Percentiles rank a stretch among this genome's conserved stretches.
Conservation (phyloP, 2,888 invertebrate genomes). For the Spisula solida region DNA sequence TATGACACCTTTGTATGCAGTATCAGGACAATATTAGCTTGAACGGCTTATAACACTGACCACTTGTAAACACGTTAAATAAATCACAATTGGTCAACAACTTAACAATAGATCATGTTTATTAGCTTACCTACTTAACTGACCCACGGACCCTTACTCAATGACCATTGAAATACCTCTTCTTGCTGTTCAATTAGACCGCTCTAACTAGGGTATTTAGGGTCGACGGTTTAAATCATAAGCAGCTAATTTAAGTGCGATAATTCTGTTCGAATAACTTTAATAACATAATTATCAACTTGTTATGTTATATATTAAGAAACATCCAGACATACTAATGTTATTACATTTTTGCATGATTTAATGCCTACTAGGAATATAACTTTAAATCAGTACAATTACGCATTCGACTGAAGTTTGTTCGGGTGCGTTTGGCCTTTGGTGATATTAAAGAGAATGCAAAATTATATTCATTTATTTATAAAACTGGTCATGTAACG, state of each 20-base stretch:
- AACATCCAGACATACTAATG: not conserved
- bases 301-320: not conserved
- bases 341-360: too few relatives aligned
- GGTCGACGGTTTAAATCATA: not conserved
- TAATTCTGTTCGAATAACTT: constrained; percentile 6
- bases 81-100: not conserved
- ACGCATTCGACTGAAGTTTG: too few relatives aligned
- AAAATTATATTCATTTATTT: too few relatives aligned
- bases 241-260: not conserved
- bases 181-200: not conserved
- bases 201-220: not conserved
- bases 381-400: too few relatives aligned
- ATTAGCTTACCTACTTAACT: constrained; percentile 30
- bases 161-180: not conserved
- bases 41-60: not conserved
- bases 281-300: not conserved
- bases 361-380: too few relatives aligned
- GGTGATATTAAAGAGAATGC: too few relatives aligned
- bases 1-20: not conserved
- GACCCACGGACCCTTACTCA: not conserved
- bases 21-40: constrained; percentile 19
- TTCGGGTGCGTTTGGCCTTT: too few relatives aligned
- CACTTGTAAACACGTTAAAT: not conserved
- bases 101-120: not conserved
- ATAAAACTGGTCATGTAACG: too few relatives aligned